These are phyloP conservation scores for Tineola bisselliella DNA, from an alignment of 2,888 invertebrate species.

Conservation along the genomic window DNA sequence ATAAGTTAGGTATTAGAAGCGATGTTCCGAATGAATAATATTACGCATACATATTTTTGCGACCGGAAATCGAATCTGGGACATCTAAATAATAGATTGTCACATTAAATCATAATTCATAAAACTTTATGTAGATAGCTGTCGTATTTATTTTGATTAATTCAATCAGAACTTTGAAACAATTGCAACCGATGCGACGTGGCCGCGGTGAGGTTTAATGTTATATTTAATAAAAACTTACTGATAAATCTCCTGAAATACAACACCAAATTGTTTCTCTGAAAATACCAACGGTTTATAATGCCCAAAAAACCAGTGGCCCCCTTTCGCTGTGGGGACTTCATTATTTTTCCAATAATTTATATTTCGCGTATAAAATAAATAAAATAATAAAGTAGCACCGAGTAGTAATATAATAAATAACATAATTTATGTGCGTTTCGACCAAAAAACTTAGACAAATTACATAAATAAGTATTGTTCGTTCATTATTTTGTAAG, in stretches of 20 bases:
- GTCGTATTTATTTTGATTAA: too few species aligned
- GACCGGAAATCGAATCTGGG: too few species aligned
- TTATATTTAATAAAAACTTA: conserved; percentile 17
- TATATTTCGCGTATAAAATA: conserved; percentile 3
- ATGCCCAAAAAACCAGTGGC: conserved; percentile 24
- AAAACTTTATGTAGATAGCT: too few species aligned
- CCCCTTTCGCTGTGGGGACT: conserved; percentile 21
- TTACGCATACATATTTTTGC: too few species aligned
- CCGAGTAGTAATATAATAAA: not conserved
- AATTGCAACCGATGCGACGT: too few species aligned
- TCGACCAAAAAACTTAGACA: not conserved
- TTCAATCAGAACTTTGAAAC: too few species aligned
- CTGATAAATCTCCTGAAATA: conserved; percentile 27
- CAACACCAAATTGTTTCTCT: conserved; percentile 23
- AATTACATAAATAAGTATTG: not conserved
- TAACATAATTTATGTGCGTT: not conserved
- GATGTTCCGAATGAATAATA: too few species aligned
- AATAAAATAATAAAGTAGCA: conserved; percentile 4
- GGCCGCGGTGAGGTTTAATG: too few species aligned
- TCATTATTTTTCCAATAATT: conserved; percentile 24
- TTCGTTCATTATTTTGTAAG: too few species aligned
- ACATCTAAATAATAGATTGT: too few species aligned
- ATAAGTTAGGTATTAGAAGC: too few species aligned
- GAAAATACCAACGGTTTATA: conserved; percentile 21
- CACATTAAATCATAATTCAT: too few species aligned